Evolutionary conservation across 2,797 vertebrate genomes (phyloP).

Genomic region (Pantherophis vulpinus): DNA sequence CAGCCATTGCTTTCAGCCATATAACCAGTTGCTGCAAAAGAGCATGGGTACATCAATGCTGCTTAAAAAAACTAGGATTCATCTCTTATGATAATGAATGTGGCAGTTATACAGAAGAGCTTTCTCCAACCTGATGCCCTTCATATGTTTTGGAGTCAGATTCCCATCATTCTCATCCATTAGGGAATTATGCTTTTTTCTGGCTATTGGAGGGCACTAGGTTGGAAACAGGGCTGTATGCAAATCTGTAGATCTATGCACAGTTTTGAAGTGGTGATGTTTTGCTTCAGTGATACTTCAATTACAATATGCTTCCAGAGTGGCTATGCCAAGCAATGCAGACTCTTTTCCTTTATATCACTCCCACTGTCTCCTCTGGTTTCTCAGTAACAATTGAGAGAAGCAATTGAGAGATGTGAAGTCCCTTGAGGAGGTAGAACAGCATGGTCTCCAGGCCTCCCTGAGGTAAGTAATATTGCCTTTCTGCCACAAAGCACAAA

Average conservation of each 20-base stretch:
- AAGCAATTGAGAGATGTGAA: not conserved
- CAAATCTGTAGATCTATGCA: not conserved
- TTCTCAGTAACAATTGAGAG: not conserved
- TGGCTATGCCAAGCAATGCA: not conserved
- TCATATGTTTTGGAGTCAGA: not conserved
- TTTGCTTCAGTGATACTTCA: not conserved
- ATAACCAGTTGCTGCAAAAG: conserved; percentile 2
- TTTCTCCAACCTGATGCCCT: not conserved
- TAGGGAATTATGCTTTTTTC: not conserved
- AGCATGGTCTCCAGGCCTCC: not conserved
- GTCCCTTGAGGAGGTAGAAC: not conserved
- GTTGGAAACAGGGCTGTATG: not conserved
- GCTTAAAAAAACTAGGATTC: not conserved
- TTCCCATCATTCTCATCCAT: not conserved
- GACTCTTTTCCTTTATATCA: not conserved
- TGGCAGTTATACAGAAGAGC: not conserved
- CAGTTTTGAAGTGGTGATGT: not conserved
- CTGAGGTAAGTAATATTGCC: not conserved
- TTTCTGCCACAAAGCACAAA: not conserved
- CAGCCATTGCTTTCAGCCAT: not conserved
- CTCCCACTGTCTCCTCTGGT: not conserved
- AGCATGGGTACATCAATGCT: not conserved
- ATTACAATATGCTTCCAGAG: not conserved
- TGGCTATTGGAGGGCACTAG: not conserved
- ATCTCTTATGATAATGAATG: not conserved